A percentile compares a stretch with the other conserved stretches of the same genome.
Evolutionary conservation across 2,888 invertebrate species (phyloP).

Genomic region (Cyclophora albipunctata): DNA sequence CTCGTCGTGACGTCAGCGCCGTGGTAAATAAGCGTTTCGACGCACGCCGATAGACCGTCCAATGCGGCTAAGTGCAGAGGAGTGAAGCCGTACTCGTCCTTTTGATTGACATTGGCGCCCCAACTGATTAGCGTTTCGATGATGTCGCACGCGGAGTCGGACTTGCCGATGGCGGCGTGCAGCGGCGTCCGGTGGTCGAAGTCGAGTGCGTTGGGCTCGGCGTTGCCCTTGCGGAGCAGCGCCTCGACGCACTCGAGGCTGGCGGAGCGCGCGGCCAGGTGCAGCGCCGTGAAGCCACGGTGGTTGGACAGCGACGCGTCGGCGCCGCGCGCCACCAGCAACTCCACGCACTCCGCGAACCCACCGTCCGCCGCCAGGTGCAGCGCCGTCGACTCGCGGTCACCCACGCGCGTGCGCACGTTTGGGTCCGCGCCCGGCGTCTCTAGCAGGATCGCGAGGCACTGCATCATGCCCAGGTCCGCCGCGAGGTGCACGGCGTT

Average conservation of each 20-base stretch:
- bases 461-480: conserved; percentile 85
- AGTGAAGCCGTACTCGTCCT: conserved; percentile 90
- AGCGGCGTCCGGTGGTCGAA: conserved; percentile 87
- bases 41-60: conserved; percentile 89
- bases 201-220: conserved; percentile 87
- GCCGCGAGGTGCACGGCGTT: conserved; percentile 88
- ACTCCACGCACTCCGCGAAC: conserved; percentile 85
- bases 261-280: conserved; percentile 87
- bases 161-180: conserved; percentile 90
- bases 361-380: conserved; percentile 94
- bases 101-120: conserved; percentile 88
- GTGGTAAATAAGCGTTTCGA: conserved; percentile 87
- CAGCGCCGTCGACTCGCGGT: conserved; percentile 84
- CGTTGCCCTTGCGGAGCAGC: conserved; percentile 82
- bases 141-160: conserved; percentile 86
- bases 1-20: conserved; percentile 93
- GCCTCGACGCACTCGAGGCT: conserved; percentile 88
- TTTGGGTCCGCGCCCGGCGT: conserved; percentile 83
- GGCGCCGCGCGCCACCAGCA: conserved; percentile 83
- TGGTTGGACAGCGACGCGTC: conserved; percentile 84
- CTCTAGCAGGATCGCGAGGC: conserved; percentile 83
- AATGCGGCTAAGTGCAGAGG: conserved; percentile 90
- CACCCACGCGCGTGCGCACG: conserved; percentile 79
- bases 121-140: conserved; percentile 85
- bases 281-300: conserved; percentile 88